Evolutionary conservation across 2,113 vertebrate genomes (phyloP), one percentile per base, ranked within the genome.

Genomic region (Passer domesticus): DNA sequence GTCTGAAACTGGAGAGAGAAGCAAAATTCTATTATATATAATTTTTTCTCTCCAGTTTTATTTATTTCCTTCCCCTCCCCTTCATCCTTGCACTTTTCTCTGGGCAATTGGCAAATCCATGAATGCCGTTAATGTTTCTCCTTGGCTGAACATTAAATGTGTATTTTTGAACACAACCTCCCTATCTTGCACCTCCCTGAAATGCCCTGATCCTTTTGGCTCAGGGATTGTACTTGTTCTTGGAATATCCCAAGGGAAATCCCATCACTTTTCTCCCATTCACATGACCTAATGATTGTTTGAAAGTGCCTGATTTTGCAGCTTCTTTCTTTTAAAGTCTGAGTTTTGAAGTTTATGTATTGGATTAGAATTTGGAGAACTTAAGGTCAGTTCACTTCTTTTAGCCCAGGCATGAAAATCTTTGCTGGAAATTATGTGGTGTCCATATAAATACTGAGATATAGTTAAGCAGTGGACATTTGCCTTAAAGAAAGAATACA

Each of bases 211-310:
- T 95, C 87, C 33, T 49, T 39, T 69, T 95, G 79, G 76, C 95
- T 77, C 84, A 59, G 39, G 64, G 64, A 88, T 94, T 94, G 31
- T 72, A 31, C 49, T 74, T 67, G 64, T 90, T 87, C 83, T 79
- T 95, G 39, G 64, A 79, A 89, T 47, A 90, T 88, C 87, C 86
- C 85, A 90, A 86, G 78, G 95, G 92, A 93, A 87, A 87, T 76
- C 78, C 66, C 67, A 80, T 63, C 60, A 35, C 52, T 55, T 73
- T 39, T 87, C 91, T 92, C 44, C 44, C 47, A 53, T 83, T 74
- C 49, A 66, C 41, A 75, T 91, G 89, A 90, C 83, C 81, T 73
- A 44, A 82, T 70, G 79, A 49, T 87, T 94, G 89, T 93, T 95
- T 86, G 89, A 62, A 91, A 90, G 60, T 64, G 70, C 77, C 80